Base-by-base conservation (phyloP, 2,113 vertebrate species). In the Misgurnus anguillicaudatus region DNA sequence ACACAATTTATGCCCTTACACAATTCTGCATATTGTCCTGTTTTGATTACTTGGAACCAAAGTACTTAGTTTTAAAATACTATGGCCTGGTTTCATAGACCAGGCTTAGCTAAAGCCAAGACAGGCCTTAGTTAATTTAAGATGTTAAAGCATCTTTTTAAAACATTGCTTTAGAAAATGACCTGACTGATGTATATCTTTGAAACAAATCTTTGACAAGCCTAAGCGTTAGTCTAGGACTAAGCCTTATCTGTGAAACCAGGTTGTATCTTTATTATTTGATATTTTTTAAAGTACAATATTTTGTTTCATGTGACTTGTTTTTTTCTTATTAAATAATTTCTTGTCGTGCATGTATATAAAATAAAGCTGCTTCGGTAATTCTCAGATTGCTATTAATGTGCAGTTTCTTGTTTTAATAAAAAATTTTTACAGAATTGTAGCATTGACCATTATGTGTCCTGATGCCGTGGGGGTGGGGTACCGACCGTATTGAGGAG, bases 381-480 rank as follows among this genome's bases (percentile, higher is more conserved):
- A 51, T 51, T 14, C 14, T 10, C 13, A 51, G 48, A 51, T 51
- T 5, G 48, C 53, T 13, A 55, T 1, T 16, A 14, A 53, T 53
- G 7, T 57, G 3, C 2, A 57, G 5, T 6, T 19, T 57, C 9
- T 57, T 9, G 8, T 17, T 57, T 19, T 57, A 13, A 13, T 13
- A 51, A 14, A 51, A 10, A 7, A 0, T 45, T 45, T 51, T 4
- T 51, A 57, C 17, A 57, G 16, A n/a, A 19, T n/a, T 5, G 5
- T 57, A 57, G 14, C 19, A 57, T 6, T 5, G 53, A 60, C 65
- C 80, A 64, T 3, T 24, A 82, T 86, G 85, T 71, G 19, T 71
- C 60, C 83, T 86, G 83, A 77, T 64, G 58, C 53, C 61, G 47
- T 61, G 61, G 81, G 42, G 55, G 80, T 53, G 68, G 64, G 51